These are phyloP conservation scores for Hydroisotoma schaefferi DNA, from an alignment of 2,888 invertebrate species.

Conservation along the genomic window DNA sequence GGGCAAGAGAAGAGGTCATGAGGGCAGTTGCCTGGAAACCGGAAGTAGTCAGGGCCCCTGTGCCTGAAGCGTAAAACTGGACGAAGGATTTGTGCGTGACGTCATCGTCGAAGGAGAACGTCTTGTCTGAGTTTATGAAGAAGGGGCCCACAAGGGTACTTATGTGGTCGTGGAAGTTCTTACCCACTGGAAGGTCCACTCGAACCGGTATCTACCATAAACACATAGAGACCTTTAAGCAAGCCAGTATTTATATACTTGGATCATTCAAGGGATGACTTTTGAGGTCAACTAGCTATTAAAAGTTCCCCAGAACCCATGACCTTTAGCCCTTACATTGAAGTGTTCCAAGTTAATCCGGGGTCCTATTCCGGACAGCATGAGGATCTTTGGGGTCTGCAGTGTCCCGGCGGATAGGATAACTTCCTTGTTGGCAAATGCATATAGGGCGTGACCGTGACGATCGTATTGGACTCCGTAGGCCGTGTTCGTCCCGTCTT, in stretches of 20 bases:
- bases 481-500: slow-evolving; percentile 26
- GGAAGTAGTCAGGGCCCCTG: slow-evolving; percentile 26
- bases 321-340: no score
- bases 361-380: slow-evolving; percentile 30
- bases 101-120: slow-evolving; percentile 29
- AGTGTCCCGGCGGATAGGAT: slow-evolving; percentile 32
- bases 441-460: slow-evolving; percentile 22
- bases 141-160: slow-evolving; percentile 29
- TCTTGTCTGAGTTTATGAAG: slow-evolving; percentile 26
- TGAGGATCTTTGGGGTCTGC: slow-evolving; percentile 27
- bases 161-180: slow-evolving; percentile 32
- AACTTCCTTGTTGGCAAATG: slow-evolving; percentile 38
- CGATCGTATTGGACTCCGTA: slow-evolving; percentile 35
- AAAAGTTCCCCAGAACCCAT: no score
- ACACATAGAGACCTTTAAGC: no score
- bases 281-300: no score
- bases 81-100: slow-evolving; percentile 28
- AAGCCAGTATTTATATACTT: no score
- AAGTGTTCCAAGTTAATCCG: slow-evolving; percentile 20
- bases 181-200: slow-evolving; percentile 29
- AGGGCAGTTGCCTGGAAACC: slow-evolving; percentile 31
- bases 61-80: slow-evolving; percentile 13
- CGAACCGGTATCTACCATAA: slow-evolving; percentile 24
- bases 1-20: slow-evolving; percentile 19
- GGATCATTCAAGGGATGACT: no score